phyloP scores from a whole-genome alignment of 2,888 invertebrate genomes.

The Drepanosiphum platanoidis region DNA sequence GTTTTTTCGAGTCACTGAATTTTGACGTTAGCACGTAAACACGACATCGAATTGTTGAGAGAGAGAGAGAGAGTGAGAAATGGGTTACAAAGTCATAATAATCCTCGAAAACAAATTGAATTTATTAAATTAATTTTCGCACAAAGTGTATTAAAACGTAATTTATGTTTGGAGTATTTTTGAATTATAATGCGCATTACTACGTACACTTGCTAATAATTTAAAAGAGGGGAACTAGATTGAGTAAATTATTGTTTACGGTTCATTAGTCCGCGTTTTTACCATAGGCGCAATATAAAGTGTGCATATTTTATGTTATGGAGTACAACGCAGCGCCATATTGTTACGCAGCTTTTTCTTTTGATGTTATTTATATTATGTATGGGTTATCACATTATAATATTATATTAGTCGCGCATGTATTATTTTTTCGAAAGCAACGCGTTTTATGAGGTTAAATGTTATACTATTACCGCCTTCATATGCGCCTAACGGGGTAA shows the following conservation, averaged over 20 bases:
- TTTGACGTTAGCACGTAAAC: too few relatives aligned
- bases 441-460: slow-evolving; percentile 17
- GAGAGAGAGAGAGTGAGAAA: not conserved
- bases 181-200: not conserved
- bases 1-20: too few relatives aligned
- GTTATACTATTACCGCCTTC: not conserved
- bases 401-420: not conserved
- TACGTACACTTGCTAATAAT: not conserved
- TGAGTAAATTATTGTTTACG: slow-evolving; percentile 33
- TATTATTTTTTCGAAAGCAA: slow-evolving; percentile 4
- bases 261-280: slow-evolving; percentile 23
- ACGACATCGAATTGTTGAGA: too few relatives aligned
- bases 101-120: not conserved
- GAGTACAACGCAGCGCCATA: not conserved
- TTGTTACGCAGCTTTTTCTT: not conserved
- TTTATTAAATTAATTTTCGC: slow-evolving; percentile 9
- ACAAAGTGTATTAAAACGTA: not conserved
- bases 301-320: not conserved
- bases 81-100: not conserved
- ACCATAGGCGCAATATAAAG: not conserved
- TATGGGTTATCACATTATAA: too few relatives aligned
- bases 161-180: slow-evolving; percentile 9
- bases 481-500: not conserved
- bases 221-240: not conserved
- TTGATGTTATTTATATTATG: slow-evolving; percentile 15